A percentile compares a stretch with the other conserved stretches of the same genome.
Conservation (phyloP, 2,113 vertebrate species). For the Malurus elegans region DNA sequence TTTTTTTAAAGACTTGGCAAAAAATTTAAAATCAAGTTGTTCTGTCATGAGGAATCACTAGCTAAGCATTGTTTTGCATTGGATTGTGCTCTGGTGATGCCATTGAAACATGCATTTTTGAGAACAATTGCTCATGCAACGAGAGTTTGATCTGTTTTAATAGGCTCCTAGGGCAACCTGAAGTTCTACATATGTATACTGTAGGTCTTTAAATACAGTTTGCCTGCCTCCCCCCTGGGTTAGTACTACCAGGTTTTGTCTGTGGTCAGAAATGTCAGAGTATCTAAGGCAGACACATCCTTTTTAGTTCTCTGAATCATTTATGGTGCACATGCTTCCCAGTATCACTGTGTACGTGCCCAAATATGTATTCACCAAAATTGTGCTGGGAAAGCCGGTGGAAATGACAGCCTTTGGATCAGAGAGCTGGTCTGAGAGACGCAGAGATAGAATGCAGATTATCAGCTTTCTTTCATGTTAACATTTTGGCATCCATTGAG, state of each 20-base stretch:
- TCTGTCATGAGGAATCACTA: background rate
- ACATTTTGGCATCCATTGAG: background rate
- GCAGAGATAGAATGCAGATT: background rate
- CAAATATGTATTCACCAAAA: background rate
- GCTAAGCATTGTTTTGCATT: background rate
- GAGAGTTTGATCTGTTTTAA: background rate
- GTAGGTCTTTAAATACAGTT: background rate
- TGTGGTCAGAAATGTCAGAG: fast-evolving
- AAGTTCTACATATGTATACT: fast-evolving
- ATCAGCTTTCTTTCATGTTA: background rate
- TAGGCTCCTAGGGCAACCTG: background rate
- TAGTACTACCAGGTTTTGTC: background rate
- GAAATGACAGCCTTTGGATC: background rate
- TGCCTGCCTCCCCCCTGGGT: fast-evolving
- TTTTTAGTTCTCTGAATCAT: background rate
- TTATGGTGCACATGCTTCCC: fast-evolving
- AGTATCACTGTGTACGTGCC: too few species aligned
- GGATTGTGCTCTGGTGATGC: background rate
- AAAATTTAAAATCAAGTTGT: background rate
- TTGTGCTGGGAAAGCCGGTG: background rate
- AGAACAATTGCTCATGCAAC: background rate
- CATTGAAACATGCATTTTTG: background rate
- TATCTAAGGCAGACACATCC: background rate
- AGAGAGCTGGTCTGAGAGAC: background rate
- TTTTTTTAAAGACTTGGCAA: background rate